Conservation (phyloP, 1,140 invertebrate genomes). For the Pogonomyrmex californicus region DNA sequence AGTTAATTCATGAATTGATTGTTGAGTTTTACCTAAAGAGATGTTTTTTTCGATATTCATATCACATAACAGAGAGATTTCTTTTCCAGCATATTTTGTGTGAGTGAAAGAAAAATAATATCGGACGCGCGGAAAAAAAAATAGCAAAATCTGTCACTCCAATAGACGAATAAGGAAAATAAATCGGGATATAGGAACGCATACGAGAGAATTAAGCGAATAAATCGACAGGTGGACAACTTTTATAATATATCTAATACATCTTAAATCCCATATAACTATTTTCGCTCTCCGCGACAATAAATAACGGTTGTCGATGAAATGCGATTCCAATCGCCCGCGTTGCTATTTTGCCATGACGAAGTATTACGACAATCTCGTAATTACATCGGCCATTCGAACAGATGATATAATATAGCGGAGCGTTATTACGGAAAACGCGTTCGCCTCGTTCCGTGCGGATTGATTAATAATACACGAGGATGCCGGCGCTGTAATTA, state of each 20-base stretch:
- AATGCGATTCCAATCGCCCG: constrained; percentile 41
- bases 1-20: neutral
- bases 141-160: neutral
- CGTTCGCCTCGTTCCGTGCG: constrained; percentile 39
- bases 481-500: constrained; percentile 54
- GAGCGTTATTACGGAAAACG: constrained; percentile 64
- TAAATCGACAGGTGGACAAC: neutral
- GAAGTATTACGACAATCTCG: constrained; percentile 65
- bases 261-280: constrained; percentile 32
- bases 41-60: neutral
- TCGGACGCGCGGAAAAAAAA: neutral
- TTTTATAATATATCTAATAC: neutral
- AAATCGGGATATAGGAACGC: neutral
- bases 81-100: neutral
- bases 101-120: neutral
- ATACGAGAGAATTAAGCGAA: neutral
- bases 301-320: constrained; percentile 44
- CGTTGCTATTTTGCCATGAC: constrained; percentile 49
- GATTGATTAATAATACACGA: constrained; percentile 64
- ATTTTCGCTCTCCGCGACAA: neutral
- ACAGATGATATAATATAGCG: constrained; percentile 65
- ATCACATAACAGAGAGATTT: neutral
- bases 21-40: neutral
- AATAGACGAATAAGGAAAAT: neutral
- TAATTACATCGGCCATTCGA: constrained; percentile 60